Evolutionary conservation across 2,113 vertebrate genomes (phyloP), one percentile per base, ranked within the genome.

Genomic region (Psittacara wagleri): DNA sequence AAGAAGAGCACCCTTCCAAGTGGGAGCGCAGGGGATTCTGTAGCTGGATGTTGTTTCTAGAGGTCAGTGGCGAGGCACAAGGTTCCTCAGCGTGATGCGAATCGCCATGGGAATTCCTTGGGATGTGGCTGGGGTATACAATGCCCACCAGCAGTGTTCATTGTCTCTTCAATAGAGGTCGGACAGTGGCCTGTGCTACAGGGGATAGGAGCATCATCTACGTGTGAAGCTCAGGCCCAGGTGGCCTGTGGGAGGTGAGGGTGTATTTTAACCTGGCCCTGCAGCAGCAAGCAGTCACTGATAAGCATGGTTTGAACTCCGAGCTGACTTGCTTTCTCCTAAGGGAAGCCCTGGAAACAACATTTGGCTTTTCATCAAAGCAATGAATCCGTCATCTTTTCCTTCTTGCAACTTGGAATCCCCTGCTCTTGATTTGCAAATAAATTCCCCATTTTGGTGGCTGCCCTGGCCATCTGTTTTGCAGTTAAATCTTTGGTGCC

Each of bases 361-460:
- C 97, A 97, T 97, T 95, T 97, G 96, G 96, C 96, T 68, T 94
- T 96, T 93, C 76, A 96, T 96, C 95, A 86, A 92, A 96, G 92
- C 91, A 51, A 43, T 92, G 83, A 96, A 97, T 98, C 96, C 97
- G 93, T 98, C 95, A 92, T 97, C 96, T 98, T 98, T 96, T 93
- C 90, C 83, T 97, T 90, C 89, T 82, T 93, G 92, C 86, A 78
- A 92, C 55, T 94, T 1, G 1, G 91, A 92, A 95, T 97, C 94
- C 96, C 86, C 74, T 94, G 83, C 72, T 97, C 74, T 82, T 59
- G 8, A 95, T 97, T 80, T 97, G 96, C 67, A 76, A 97, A 97
- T 97, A 95, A 98, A 97, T 98, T 94, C 82, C 94, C 72, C 6
- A 7, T 85, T 96, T 94, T 97, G 95, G 96, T 97, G 90, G 68